phyloP scores from a whole-genome alignment of 2,113 vertebrate species.

The Anoplopoma fimbria region DNA sequence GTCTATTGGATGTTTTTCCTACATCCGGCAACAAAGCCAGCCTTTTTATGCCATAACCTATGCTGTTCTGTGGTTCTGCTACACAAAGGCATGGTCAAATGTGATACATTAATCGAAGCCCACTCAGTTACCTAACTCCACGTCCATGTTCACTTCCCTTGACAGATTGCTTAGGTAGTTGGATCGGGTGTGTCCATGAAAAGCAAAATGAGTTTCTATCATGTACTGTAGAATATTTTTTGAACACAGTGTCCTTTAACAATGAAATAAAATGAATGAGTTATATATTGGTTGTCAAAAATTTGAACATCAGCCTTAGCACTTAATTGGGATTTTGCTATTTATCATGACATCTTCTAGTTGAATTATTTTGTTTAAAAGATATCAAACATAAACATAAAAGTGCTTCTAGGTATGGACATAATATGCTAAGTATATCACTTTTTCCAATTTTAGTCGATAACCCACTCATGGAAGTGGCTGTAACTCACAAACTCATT shows the following conservation, averaged over 20 bases:
- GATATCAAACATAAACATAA: neutral
- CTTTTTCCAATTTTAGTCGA: neutral
- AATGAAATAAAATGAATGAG: neutral
- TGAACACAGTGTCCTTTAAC: neutral
- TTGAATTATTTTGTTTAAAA: neutral
- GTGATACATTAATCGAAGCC: conserved; percentile 59
- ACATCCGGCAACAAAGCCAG: conserved; percentile 96
- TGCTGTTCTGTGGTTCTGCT: conserved; percentile 71
- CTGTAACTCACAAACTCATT: neutral
- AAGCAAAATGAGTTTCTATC: neutral
- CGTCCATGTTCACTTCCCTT: neutral
- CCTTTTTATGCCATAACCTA: conserved; percentile 88
- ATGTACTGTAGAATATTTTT: neutral
- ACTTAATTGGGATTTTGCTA: neutral
- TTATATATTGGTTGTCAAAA: neutral
- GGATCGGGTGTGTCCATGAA: neutral
- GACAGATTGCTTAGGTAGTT: neutral
- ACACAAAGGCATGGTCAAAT: conserved; percentile 64
- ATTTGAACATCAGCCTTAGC: neutral
- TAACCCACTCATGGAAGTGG: neutral
- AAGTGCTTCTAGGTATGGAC: neutral
- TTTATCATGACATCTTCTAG: neutral
- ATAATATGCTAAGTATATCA: neutral
- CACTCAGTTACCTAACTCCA: conserved; percentile 4
- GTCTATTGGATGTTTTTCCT: conserved; percentile 90